Conservation (phyloP, 2,113 vertebrate genomes). For the Eulemur rufifrons region DNA sequence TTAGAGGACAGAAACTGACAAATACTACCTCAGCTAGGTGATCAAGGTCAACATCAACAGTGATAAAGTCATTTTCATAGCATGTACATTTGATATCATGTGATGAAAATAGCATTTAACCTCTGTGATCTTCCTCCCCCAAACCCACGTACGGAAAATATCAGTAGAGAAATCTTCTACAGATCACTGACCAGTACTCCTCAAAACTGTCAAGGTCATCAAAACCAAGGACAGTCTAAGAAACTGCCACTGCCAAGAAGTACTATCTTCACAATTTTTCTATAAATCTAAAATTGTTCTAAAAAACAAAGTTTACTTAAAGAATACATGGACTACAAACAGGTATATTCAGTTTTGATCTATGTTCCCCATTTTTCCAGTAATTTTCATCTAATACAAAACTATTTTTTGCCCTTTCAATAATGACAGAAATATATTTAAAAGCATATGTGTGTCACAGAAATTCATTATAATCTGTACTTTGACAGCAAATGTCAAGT, state of each 20-base stretch:
- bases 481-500: background rate
- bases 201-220: background rate
- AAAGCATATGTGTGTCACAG: background rate
- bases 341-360: background rate
- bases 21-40: background rate
- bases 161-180: background rate
- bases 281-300: background rate
- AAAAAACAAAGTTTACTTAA: background rate
- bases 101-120: background rate
- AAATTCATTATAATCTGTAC: constrained; percentile 17
- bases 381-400: background rate
- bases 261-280: background rate
- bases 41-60: background rate
- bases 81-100: background rate
- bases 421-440: background rate
- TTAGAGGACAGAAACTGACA: background rate
- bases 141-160: background rate
- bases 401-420: background rate
- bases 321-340: background rate
- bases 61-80: background rate
- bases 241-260: background rate
- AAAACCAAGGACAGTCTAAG: background rate
- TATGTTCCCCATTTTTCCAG: background rate
- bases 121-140: background rate
- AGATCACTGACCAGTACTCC: background rate